phyloP scores from a whole-genome alignment of 2,888 invertebrate species.

The Perdita meconis region DNA sequence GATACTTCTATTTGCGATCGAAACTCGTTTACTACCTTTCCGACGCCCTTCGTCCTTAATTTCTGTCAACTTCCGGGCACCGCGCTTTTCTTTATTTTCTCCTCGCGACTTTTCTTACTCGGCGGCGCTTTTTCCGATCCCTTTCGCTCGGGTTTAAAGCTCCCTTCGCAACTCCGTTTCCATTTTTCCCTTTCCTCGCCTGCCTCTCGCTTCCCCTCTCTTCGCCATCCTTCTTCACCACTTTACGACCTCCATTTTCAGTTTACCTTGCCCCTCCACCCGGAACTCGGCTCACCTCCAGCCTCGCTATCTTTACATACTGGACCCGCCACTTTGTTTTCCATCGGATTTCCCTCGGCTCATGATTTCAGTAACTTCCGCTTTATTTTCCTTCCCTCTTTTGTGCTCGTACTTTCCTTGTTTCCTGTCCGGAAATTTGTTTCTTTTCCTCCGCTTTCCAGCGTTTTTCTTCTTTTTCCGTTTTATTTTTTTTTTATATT shows the following conservation, averaged over 20 bases:
- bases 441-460: background rate
- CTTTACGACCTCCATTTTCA: slow-evolving; percentile 31
- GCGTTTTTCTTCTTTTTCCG: too few species aligned
- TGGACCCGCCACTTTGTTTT: slow-evolving; percentile 33
- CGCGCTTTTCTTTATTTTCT: slow-evolving; percentile 6
- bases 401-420: background rate
- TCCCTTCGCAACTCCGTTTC: slow-evolving; percentile 35
- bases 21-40: slow-evolving; percentile 12
- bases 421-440: background rate
- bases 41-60: slow-evolving; percentile 28
- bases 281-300: slow-evolving; percentile 8
- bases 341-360: background rate
- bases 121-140: slow-evolving; percentile 16
- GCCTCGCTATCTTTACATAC: slow-evolving; percentile 19
- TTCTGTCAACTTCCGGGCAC: slow-evolving; percentile 36
- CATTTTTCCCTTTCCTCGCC: slow-evolving; percentile 21
- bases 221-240: slow-evolving; percentile 1
- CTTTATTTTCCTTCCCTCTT: background rate
- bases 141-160: slow-evolving; percentile 30
- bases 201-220: slow-evolving; percentile 2
- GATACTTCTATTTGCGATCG: slow-evolving; percentile 41
- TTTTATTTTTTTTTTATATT: too few species aligned
- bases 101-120: slow-evolving; percentile 8
- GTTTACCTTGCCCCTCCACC: slow-evolving; percentile 14
- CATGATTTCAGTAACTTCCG: background rate